Base-by-base conservation (phyloP, 2,888 invertebrate species). In the Epicampocera succincta region DNA sequence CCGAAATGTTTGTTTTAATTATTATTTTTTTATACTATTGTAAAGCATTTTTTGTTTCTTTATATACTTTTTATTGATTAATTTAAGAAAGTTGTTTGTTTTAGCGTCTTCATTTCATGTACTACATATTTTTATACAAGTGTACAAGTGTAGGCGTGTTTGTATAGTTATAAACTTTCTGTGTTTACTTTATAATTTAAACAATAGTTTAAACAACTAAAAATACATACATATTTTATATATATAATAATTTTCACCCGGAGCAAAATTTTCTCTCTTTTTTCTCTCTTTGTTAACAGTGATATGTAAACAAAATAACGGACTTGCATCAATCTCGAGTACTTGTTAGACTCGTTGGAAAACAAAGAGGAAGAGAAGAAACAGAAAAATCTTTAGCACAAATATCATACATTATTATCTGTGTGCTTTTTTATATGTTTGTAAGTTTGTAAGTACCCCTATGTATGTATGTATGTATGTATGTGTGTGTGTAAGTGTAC, bases 1-100 rank as follows among this genome's bases (percentile, higher is more conserved):
- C 71, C 65, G 52, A 78, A 69, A 80, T 38, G 9, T 61, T 61
- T 68, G 8, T 52, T 61, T 69, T 46, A 38, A 3, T 50, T 21
- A 9, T 15, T 50, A 33, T 52, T 12, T 72, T 17, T 54, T 21
- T 48, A 40, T 56, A 29, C n/a, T 54, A 21, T 60, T 68, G 69
- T 56, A 63, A 74, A 69, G 68, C 74, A 80, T 50, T 50, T 72
- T 50, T 63, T 19, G 9, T 40, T 63, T n/a, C n/a, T 61, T 68
- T 42, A n/a, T 25, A 44, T 38, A 15, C 17, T 60, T 6, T 19
- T 25, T 29, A 25, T 44, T 63, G 9, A 48, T 29, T 50, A 38
- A 38, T 50, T n/a, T 50, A 21, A 60, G 42, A 21, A 19, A 33
- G 33, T 33, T 33, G 3, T 4, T 19, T n/a, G 17, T 40, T 60